A percentile compares a stretch with the other conserved stretches of the same genome.
Evolutionary conservation across 2,888 invertebrate genomes (phyloP).

Genomic region (Ectemnius lituratus): DNA sequence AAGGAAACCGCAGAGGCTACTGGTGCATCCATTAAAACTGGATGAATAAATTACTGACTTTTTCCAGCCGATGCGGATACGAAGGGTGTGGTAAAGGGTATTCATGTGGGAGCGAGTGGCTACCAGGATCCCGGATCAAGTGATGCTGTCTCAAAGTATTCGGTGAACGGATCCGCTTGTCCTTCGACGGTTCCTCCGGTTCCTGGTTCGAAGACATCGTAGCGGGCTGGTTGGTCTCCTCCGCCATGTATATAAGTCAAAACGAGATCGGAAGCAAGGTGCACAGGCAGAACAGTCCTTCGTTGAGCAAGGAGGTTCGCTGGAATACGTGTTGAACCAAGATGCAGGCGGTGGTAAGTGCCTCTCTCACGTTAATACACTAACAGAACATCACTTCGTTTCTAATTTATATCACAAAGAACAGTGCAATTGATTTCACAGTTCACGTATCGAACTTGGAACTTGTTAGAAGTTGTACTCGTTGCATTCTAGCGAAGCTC

Average conservation of each 20-base stretch:
- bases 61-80: background rate
- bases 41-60: slow-evolving; percentile 3
- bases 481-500: background rate
- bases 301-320: slow-evolving; percentile 64
- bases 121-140: slow-evolving; percentile 55
- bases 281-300: slow-evolving; percentile 67
- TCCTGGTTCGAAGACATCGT: slow-evolving; percentile 64
- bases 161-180: slow-evolving; percentile 57
- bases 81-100: slow-evolving; percentile 40
- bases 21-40: slow-evolving; percentile 12
- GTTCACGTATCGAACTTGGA: background rate
- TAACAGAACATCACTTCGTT: background rate
- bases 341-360: slow-evolving; percentile 60
- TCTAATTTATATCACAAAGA: background rate
- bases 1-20: background rate
- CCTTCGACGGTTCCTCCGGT: slow-evolving; percentile 61
- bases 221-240: slow-evolving; percentile 39
- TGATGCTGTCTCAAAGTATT: slow-evolving; percentile 44
- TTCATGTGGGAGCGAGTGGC: slow-evolving; percentile 18
- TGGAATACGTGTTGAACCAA: slow-evolving; percentile 33
- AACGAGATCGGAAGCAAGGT: slow-evolving; percentile 64
- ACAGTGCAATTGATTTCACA: too few relatives aligned
- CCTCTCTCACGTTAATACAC: background rate
- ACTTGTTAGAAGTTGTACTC: background rate
- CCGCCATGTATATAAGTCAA: slow-evolving; percentile 66